Evolutionary conservation across 2,797 vertebrate species (phyloP).

Genomic region (Vipera latastei): DNA sequence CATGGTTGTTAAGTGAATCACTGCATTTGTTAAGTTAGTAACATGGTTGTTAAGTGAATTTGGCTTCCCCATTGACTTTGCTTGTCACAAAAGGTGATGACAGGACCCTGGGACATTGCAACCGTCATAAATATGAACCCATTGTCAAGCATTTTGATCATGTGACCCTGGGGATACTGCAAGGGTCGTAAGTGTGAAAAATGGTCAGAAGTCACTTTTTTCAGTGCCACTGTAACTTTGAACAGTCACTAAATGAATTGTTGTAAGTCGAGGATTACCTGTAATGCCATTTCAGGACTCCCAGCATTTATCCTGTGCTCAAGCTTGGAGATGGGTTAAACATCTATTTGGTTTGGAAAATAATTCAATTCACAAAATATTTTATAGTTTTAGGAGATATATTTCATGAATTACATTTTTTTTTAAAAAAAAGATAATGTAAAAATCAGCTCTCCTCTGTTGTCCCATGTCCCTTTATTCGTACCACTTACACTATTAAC

Average conservation of each 20-base stretch:
- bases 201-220: neutral
- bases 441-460: neutral
- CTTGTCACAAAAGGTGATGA: neutral
- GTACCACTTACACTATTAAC: neutral
- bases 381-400: neutral
- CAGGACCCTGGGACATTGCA: neutral
- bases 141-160: neutral
- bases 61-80: neutral
- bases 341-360: neutral
- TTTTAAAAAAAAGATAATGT: neutral
- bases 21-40: neutral
- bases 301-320: neutral
- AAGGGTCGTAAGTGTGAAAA: neutral
- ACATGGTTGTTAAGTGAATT: neutral
- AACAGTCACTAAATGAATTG: neutral
- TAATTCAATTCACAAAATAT: neutral
- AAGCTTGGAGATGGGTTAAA: neutral
- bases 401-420: neutral
- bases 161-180: too few relatives aligned
- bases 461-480: neutral
- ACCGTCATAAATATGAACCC: neutral
- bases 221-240: neutral
- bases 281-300: neutral
- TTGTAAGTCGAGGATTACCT: too few relatives aligned
- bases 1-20: neutral